These are phyloP conservation scores for Ischnus inquisitorius DNA, from an alignment of 2,888 invertebrate genomes.

Conservation along the genomic window DNA sequence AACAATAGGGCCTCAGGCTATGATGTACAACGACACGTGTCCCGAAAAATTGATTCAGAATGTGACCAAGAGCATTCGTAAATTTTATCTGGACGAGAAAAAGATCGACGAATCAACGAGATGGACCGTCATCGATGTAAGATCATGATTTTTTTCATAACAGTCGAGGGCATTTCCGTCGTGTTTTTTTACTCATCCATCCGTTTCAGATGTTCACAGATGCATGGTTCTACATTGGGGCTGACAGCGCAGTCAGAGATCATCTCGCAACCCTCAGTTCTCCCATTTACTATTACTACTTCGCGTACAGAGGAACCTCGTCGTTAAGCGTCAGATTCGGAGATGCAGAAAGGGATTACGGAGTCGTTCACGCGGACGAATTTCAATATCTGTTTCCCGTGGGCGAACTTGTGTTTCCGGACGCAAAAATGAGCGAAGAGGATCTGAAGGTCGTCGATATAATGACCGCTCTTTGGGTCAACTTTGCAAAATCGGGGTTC, in stretches of 20 bases:
- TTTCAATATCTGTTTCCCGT: slow-evolving; percentile 93
- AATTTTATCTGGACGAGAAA: slow-evolving; percentile 87
- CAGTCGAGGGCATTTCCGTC: neutral
- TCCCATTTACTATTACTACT: slow-evolving; percentile 90
- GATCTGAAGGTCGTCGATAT: slow-evolving; percentile 88
- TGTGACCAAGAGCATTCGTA: slow-evolving; percentile 86
- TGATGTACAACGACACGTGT: slow-evolving; percentile 88
- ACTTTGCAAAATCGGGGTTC: slow-evolving; percentile 91
- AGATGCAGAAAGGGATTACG: slow-evolving; percentile 88
- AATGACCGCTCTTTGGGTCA: slow-evolving; percentile 90
- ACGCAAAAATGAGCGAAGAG: slow-evolving; percentile 86
- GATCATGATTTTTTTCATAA: slow-evolving; percentile 70
- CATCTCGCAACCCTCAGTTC: slow-evolving; percentile 84
- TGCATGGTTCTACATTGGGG: slow-evolving; percentile 89
- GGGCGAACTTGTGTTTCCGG: slow-evolving; percentile 87
- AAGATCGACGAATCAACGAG: slow-evolving; percentile 85
- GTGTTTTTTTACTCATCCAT: neutral
- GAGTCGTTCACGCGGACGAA: slow-evolving; percentile 94
- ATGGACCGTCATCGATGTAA: slow-evolving; percentile 88
- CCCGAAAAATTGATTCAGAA: slow-evolving; percentile 79
- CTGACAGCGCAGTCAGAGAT: slow-evolving; percentile 88
- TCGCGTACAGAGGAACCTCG: slow-evolving; percentile 88
- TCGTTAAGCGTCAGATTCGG: slow-evolving; percentile 92
- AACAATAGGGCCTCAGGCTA: slow-evolving; percentile 87
- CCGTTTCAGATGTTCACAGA: slow-evolving; percentile 89